Base-by-base conservation (phyloP, 2,113 vertebrate species). In the Pionites leucogaster region DNA sequence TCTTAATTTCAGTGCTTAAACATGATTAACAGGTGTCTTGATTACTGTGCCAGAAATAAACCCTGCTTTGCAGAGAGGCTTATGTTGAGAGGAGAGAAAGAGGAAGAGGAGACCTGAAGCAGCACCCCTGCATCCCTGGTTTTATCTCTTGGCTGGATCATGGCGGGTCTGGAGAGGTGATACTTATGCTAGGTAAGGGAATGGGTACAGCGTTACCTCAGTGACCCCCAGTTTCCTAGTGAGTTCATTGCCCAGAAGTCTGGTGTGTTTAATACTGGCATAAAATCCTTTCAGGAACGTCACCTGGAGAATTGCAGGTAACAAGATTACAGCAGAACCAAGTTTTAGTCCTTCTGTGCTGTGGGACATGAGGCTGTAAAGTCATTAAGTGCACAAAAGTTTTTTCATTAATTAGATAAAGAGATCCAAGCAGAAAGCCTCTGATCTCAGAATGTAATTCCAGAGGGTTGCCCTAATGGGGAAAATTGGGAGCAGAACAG, bases 311-410 rank as follows among this genome's bases (percentile, higher is more conserved):
- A 27, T 20, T 0, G 0, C 64, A 41, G 53, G 14, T 27, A 15
- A n/a, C 0, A 0, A 50, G 85, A 29, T 20, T 2, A n/a, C 12
- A 24, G 77, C 68, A 69, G 76, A 31, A 3, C 12, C 0, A 3
- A 7, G 55, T 0, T 0, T 6, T 28, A 17, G 19, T 57, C 65
- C 60, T 53, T 17, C 25, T 13, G 15, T 7, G 49, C 65, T 7
- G 0, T 4, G 6, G 52, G 39, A 31, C 2, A 0, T 7, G 37
- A 67, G 55, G 50, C 55, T 33, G 46, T 6, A 1, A 3, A 44
- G 59, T 19, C 71, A 31, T 29, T 44, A 2, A 3, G 18, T n/a
- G 17, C 14, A 16, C 31, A 47, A 80, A 42, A 59, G 7, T 0
- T 7, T 71, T 74, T 64, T 37, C 20, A 2, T n/a, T 33, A 14